phyloP scores from a whole-genome alignment of 2,888 invertebrate species.

The Pseudococcus viburni region DNA sequence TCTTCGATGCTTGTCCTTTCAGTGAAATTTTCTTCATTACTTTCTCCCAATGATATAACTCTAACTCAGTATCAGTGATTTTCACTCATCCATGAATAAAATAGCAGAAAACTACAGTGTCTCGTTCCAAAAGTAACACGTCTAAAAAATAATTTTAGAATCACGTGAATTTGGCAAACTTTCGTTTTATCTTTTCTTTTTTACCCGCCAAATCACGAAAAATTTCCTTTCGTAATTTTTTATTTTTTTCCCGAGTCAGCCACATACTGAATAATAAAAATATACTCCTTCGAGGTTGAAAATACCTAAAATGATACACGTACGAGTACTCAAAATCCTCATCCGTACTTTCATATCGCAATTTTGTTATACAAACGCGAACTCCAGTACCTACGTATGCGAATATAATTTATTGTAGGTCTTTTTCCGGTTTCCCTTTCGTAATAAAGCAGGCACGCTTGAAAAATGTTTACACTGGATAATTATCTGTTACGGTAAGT shows the following conservation, averaged over 20 bases:
- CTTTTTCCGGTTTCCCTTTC: slow-evolving; percentile 51
- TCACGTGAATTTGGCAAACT: neutral
- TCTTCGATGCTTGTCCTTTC: no score
- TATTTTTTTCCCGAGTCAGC: neutral
- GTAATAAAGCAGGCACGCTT: slow-evolving; percentile 30
- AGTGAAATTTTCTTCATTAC: no score
- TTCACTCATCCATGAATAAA: no score
- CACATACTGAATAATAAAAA: neutral
- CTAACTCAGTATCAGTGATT: no score
- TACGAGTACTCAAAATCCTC: neutral
- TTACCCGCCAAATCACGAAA: neutral
- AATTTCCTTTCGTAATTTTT: neutral
- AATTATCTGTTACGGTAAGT: slow-evolving; percentile 31
- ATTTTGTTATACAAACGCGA: neutral
- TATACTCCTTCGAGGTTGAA: neutral
- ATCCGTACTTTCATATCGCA: neutral
- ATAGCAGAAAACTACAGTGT: no score
- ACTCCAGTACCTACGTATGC: neutral
- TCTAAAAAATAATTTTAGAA: neutral
- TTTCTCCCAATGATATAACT: no score
- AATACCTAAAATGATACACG: neutral
- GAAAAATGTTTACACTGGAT: slow-evolving; percentile 26
- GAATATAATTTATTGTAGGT: slow-evolving; percentile 42
- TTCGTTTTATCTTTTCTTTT: neutral
- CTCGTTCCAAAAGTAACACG: no score